Conservation (phyloP, 2,797 vertebrate species). For the Sebastes umbrosus region DNA sequence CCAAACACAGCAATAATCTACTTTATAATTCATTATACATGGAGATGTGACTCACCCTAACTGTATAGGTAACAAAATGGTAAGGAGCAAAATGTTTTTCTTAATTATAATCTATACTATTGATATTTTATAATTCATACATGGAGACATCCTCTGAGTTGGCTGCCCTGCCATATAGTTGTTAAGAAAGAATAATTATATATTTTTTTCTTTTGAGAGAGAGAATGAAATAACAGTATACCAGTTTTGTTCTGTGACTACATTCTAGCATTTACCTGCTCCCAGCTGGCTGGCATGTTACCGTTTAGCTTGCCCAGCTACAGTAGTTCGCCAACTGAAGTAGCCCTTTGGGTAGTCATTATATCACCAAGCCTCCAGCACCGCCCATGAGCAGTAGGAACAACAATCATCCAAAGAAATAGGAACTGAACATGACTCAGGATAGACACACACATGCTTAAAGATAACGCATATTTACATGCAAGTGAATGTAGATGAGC, state of each 20-base stretch:
- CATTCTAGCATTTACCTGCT: neutral
- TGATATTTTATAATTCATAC: no score
- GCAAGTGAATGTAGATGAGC: neutral
- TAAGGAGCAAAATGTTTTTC: no score
- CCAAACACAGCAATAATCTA: no score
- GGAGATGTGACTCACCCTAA: no score
- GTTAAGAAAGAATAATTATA: no score
- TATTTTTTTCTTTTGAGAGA: no score
- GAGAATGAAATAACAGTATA: neutral
- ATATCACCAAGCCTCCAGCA: neutral
- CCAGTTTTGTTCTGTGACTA: neutral
- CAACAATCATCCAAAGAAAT: neutral
- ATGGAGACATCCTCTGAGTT: no score
- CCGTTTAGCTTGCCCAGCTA: neutral
- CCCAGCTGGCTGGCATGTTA: neutral
- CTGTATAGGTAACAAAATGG: no score
- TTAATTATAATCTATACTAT: no score
- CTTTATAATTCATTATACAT: no score
- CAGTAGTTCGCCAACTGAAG: neutral
- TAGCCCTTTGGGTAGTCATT: neutral
- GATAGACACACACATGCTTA: neutral
- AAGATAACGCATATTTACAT: neutral
- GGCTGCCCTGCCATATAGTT: no score
- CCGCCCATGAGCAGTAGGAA: rapidly evolving
- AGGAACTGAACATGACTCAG: neutral